These are phyloP conservation scores for Asteroscopus sphinx DNA, from an alignment of 2,888 invertebrate genomes.

Conservation along the genomic window DNA sequence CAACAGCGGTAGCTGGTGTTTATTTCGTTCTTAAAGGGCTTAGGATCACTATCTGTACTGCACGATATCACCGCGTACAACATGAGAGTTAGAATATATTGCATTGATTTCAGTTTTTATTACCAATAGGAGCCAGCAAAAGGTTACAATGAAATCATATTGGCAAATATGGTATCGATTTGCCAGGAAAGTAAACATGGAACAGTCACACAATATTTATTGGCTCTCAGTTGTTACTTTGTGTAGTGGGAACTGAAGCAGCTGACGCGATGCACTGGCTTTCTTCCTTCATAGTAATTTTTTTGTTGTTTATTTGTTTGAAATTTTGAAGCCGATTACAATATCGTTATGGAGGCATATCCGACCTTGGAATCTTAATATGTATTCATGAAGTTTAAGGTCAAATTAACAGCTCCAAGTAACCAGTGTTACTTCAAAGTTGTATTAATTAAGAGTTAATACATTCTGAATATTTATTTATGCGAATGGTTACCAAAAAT, in stretches of 20 bases:
- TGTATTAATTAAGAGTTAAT: constrained; percentile 33
- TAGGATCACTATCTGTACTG: no score
- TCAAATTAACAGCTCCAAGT: constrained; percentile 54
- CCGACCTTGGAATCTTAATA: constrained; percentile 64
- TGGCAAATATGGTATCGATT: constrained; percentile 2
- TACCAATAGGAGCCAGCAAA: not conserved
- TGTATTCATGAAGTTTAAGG: constrained; percentile 64
- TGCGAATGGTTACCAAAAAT: constrained; percentile 18
- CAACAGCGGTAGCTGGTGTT: no score
- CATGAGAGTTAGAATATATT: no score
- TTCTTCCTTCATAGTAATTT: constrained; percentile 2
- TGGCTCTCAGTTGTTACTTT: constrained; percentile 2
- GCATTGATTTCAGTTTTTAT: no score
- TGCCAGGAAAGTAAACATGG: not conserved
- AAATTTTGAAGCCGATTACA: constrained; percentile 45
- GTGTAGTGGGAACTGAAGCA: constrained; percentile 23
- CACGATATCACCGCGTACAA: no score
- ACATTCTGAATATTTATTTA: constrained; percentile 20
- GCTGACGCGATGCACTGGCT: constrained; percentile 14
- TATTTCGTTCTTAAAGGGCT: no score
- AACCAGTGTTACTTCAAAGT: constrained; percentile 30
- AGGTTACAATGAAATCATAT: not conserved
- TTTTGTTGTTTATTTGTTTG: constrained; percentile 44
- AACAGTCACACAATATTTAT: constrained; percentile 1
- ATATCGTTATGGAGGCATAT: constrained; percentile 54